Conservation (phyloP, 2,888 invertebrate genomes). For the Phania funesta region DNA sequence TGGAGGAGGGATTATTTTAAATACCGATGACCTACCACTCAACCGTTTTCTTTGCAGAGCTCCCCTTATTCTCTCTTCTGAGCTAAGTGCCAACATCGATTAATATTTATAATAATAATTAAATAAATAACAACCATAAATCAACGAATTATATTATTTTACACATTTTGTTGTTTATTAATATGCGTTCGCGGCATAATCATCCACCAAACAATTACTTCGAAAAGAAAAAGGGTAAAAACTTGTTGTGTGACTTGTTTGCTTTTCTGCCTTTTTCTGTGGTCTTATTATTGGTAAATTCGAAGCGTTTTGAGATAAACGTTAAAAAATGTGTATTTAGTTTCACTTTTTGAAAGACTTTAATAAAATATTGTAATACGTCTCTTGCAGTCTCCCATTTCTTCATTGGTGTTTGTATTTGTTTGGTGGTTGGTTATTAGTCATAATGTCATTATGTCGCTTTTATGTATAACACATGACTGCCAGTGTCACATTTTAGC, state of each 20-base stretch:
- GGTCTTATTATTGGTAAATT: neutral
- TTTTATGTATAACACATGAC: slow-evolving; percentile 44
- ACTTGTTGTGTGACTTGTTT: slow-evolving; percentile 3
- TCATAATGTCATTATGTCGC: slow-evolving; percentile 59
- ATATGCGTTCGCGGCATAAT: slow-evolving; percentile 2
- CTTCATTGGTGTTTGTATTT: slow-evolving; percentile 29
- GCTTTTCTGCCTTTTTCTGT: neutral
- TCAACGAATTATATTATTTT: neutral
- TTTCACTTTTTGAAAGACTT: neutral
- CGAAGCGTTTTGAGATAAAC: neutral
- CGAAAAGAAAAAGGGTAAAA: neutral
- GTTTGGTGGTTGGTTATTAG: slow-evolving; percentile 54
- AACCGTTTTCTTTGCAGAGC: too few relatives aligned
- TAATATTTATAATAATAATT: too few relatives aligned
- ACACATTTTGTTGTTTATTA: slow-evolving; percentile 44
- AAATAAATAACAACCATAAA: neutral
- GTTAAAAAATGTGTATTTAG: slow-evolving; percentile 4
- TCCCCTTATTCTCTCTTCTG: too few relatives aligned
- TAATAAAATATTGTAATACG: neutral
- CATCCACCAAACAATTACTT: neutral
- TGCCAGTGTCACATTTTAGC: slow-evolving; percentile 53
- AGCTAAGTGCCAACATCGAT: neutral
- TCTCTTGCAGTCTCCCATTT: neutral
- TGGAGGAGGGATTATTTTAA: too few relatives aligned
- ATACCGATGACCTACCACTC: too few relatives aligned